Conservation (phyloP, 2,113 vertebrate species). For the Tylochromis polylepis region DNA sequence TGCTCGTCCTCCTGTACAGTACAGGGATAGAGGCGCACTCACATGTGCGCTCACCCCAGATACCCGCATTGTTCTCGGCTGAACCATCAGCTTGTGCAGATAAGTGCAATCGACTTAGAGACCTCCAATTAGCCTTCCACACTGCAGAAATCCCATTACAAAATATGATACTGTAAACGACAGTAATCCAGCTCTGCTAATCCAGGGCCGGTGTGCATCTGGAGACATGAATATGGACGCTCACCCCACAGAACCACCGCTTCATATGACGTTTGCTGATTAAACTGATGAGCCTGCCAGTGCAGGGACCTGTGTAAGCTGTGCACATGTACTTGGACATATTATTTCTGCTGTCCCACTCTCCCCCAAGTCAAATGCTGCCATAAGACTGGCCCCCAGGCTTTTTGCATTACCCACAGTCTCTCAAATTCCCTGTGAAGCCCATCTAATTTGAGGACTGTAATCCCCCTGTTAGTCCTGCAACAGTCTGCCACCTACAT, state of each 20-base stretch:
- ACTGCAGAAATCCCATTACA: conserved; percentile 53
- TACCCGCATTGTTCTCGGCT: conserved; percentile 31
- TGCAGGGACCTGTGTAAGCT: background rate
- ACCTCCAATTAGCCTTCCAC: conserved; percentile 44
- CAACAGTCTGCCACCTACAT: conserved; percentile 69
- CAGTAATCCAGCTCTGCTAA: conserved; percentile 57
- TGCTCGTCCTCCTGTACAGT: background rate
- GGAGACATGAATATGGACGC: background rate
- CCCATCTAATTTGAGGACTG: conserved; percentile 66
- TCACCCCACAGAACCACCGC: background rate
- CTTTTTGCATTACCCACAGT: conserved; percentile 48
- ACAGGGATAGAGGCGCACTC: background rate
- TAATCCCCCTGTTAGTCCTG: conserved; percentile 72
- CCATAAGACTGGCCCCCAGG: conserved; percentile 34
- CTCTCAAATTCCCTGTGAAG: conserved; percentile 60
- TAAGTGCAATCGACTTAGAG: conserved; percentile 39
- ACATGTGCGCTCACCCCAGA: background rate
- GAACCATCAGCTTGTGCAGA: conserved; percentile 38
- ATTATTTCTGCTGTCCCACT: background rate
- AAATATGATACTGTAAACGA: conserved; percentile 62
- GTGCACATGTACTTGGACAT: background rate
- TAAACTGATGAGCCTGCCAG: background rate
- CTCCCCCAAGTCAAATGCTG: conserved; percentile 2
- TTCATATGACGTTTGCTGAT: background rate
- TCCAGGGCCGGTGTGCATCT: conserved; percentile 10